phyloP scores from a whole-genome alignment of 2,797 vertebrate species.

The Phataginus tricuspis region DNA sequence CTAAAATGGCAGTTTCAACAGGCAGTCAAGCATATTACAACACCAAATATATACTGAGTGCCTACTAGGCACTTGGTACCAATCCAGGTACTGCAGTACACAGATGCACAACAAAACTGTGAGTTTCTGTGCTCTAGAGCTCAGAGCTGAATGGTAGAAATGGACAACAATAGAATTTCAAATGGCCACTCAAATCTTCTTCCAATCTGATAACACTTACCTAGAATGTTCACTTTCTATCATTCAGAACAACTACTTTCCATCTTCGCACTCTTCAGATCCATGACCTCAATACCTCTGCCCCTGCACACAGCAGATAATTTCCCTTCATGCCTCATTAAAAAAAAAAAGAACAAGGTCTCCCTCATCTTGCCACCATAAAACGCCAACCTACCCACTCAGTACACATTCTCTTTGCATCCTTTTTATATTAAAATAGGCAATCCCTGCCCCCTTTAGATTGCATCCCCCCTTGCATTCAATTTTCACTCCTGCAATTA shows the following conservation, averaged over 20 bases:
- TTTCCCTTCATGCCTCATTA: not conserved
- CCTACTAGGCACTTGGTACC: not conserved
- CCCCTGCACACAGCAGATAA: not conserved
- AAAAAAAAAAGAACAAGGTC: not conserved
- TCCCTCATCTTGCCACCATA: not conserved
- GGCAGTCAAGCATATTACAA: conserved; percentile 13
- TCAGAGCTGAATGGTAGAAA: not conserved
- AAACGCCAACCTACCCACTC: not conserved
- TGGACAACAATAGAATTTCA: not conserved
- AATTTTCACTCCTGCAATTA: not conserved
- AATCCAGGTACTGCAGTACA: not conserved
- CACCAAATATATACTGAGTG: not conserved
- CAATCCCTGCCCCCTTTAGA: not conserved
- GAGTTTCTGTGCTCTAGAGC: not conserved
- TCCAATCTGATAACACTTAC: not conserved
- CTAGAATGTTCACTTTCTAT: not conserved
- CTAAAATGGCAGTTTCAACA: not conserved
- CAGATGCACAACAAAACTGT: not conserved
- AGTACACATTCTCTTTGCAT: not conserved
- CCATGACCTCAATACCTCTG: not conserved
- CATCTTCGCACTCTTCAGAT: conserved; percentile 18
- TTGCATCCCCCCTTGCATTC: not conserved
- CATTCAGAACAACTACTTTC: not conserved
- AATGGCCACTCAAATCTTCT: not conserved
- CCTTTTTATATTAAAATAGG: not conserved